Percentiles rank a stretch among this genome's conserved stretches.
These are phyloP conservation scores for Laspeyria flexula DNA, from an alignment of 2,888 invertebrate species.

Conservation along the genomic window DNA sequence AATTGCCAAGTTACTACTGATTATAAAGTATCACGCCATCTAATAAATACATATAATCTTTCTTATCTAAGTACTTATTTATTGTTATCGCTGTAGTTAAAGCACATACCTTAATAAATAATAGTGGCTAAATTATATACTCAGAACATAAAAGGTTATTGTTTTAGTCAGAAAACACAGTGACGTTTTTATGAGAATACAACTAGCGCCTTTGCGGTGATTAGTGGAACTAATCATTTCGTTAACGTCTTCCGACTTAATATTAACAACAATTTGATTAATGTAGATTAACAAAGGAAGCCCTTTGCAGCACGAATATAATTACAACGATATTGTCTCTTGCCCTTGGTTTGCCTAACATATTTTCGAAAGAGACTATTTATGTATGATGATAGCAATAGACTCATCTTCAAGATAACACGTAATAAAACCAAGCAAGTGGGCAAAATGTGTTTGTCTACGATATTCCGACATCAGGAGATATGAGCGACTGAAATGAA, in stretches of 20 bases:
- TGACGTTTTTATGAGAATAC: too few species aligned
- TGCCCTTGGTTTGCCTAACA: too few species aligned
- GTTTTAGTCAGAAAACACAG: too few species aligned
- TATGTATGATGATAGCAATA: constrained; percentile 9
- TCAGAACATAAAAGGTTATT: too few species aligned
- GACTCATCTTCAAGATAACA: constrained; percentile 16
- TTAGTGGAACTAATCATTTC: too few species aligned
- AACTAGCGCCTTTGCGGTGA: too few species aligned
- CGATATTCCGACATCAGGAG: constrained; percentile 49
- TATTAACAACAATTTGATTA: too few species aligned
- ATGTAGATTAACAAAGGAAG: too few species aligned
- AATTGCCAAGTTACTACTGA: constrained; percentile 2
- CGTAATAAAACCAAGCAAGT: constrained; percentile 52
- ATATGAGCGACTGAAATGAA: constrained; percentile 61
- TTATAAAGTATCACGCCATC: constrained; percentile 5
- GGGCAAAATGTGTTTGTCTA: constrained; percentile 56
- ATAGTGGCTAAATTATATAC: not conserved
- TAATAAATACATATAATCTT: not conserved
- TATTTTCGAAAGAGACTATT: not conserved
- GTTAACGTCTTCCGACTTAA: too few species aligned
- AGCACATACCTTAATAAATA: not conserved
- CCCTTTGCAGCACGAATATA: too few species aligned
- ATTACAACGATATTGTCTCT: too few species aligned
- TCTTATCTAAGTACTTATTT: not conserved
- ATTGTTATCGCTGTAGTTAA: not conserved